Evolutionary conservation across 2,888 invertebrate genomes (phyloP).

Genomic region (Cremastobaeus sp.): DNA sequence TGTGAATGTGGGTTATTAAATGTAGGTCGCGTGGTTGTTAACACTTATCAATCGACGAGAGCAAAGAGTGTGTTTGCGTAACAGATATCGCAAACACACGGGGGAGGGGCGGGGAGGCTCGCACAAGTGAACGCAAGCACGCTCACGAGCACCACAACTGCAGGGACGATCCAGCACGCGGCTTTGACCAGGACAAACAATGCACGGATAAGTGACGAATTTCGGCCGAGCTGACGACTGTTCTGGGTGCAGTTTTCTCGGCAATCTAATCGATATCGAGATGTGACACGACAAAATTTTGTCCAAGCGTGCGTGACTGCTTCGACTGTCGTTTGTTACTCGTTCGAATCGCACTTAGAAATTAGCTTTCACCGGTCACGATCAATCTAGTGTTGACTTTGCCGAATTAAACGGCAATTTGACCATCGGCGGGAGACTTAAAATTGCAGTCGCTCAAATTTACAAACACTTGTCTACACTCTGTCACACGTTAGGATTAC

Average conservation of each 20-base stretch:
- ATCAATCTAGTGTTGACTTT: no score
- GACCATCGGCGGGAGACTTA: no score
- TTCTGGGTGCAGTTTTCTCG: conserved; percentile 6
- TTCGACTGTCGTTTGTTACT: conserved; percentile 15
- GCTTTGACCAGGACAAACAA: conserved; percentile 13
- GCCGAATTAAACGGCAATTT: no score
- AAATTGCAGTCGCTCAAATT: no score
- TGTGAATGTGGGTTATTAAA: conserved; percentile 46
- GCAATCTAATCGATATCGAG: conserved; percentile 1
- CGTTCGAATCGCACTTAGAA: conserved; percentile 11
- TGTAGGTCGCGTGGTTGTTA: conserved; percentile 50
- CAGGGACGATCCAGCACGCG: neutral
- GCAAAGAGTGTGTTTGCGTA: conserved; percentile 32
- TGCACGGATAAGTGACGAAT: conserved; percentile 22
- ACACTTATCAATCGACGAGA: conserved; percentile 37
- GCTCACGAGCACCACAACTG: conserved; percentile 1
- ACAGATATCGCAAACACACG: neutral
- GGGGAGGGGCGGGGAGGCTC: conserved; percentile 1
- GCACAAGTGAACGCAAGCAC: neutral
- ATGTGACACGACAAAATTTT: neutral
- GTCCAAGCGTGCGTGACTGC: conserved; percentile 6
- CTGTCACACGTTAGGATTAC: no score
- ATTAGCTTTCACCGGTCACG: no score
- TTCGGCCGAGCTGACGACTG: conserved; percentile 7
- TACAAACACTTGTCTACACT: no score